phyloP scores from a whole-genome alignment of 2,113 vertebrate genomes.

The Podilymbus podiceps region DNA sequence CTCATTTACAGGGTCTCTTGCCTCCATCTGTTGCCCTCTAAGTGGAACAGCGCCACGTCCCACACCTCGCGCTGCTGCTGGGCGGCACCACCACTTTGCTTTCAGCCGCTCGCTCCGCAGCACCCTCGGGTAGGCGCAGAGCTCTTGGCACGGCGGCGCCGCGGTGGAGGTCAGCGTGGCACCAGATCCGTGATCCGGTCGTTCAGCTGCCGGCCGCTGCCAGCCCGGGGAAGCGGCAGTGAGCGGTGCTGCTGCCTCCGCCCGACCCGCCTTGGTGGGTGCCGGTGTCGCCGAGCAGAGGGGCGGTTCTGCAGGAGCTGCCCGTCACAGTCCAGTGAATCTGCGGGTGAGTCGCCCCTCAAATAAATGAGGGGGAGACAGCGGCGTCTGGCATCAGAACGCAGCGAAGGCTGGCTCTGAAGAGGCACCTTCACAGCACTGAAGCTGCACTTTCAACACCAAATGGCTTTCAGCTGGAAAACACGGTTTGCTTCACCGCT shows the following conservation, averaged over 20 bases:
- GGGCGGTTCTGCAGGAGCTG: neutral
- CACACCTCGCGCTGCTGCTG: neutral
- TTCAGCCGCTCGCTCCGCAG: too few species aligned
- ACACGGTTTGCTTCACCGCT: too few species aligned
- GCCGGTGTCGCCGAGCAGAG: neutral
- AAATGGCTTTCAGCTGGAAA: neutral
- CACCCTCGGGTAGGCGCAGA: neutral
- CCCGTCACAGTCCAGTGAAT: neutral
- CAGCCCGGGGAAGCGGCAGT: too few species aligned
- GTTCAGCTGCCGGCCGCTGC: neutral
- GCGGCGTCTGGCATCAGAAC: neutral
- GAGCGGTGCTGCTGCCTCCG: neutral
- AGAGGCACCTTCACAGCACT: neutral
- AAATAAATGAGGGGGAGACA: neutral
- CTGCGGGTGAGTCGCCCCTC: neutral
- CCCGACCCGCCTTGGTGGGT: accelerated
- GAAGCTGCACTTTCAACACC: neutral
- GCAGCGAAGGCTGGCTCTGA: neutral
- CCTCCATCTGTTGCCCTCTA: neutral
- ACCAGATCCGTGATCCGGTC: too few species aligned
- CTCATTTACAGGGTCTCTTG: neutral
- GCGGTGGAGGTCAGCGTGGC: neutral
- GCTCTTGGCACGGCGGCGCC: neutral
- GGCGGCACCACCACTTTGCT: too few species aligned
- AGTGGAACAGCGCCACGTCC: accelerated